A percentile compares a stretch with the other conserved stretches of the same genome.
Evolutionary conservation across 2,888 invertebrate species (phyloP).

Genomic region (Hololepta plana): DNA sequence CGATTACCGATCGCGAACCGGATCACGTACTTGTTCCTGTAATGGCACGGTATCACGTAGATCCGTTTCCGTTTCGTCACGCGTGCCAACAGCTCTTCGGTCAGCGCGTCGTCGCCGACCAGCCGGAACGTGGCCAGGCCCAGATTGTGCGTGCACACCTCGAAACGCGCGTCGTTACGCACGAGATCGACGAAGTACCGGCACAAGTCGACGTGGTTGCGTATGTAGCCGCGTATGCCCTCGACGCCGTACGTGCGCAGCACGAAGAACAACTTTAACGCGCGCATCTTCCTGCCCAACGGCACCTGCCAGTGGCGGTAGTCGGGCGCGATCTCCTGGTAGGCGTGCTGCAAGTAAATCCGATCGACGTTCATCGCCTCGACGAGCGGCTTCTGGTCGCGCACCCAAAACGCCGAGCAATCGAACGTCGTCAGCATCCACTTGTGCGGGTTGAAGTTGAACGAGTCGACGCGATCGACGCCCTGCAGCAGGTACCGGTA

Average conservation of each 20-base stretch:
- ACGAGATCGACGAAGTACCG: conserved; percentile 59
- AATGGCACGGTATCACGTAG: conserved; percentile 63
- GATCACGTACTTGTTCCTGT: conserved; percentile 48
- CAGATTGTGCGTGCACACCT: conserved; percentile 35
- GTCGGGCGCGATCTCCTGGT: conserved; percentile 39
- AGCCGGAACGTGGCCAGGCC: conserved; percentile 79
- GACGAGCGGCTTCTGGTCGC: conserved; percentile 60
- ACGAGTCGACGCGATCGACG: conserved; percentile 67
- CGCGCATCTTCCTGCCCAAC: conserved; percentile 70
- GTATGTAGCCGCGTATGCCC: conserved; percentile 59
- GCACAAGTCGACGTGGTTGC: conserved; percentile 58
- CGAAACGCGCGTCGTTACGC: conserved; percentile 52
- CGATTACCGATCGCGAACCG: conserved; percentile 71
- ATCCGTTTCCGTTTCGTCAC: conserved; percentile 60
- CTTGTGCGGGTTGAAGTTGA: conserved; percentile 91
- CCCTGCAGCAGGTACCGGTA: conserved; percentile 63
- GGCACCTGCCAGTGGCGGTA: conserved; percentile 76
- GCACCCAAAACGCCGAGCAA: conserved; percentile 86
- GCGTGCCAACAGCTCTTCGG: conserved; percentile 49
- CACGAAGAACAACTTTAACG: conserved; percentile 86
- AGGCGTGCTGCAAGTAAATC: conserved; percentile 65
- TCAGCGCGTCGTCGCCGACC: conserved; percentile 50
- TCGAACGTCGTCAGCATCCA: conserved; percentile 92
- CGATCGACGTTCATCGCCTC: conserved; percentile 86
- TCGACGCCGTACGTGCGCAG: conserved; percentile 65